Conservation (phyloP, 2,888 invertebrate species). For the Ypsolopha sequella region DNA sequence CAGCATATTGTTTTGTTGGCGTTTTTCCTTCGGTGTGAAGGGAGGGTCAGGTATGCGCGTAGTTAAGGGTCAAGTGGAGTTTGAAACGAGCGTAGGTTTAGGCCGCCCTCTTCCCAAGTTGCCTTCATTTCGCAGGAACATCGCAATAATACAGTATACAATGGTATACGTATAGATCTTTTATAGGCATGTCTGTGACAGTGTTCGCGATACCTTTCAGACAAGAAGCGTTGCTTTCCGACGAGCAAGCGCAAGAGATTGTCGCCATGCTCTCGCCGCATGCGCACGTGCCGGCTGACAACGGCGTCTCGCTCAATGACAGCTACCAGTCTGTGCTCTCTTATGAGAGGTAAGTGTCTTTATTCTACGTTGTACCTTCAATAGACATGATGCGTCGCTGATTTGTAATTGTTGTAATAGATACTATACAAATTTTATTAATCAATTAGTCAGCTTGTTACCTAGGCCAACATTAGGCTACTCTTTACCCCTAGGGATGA, state of each 20-base stretch:
- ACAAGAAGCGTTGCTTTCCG: constrained; percentile 85
- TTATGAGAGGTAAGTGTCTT: constrained; percentile 48
- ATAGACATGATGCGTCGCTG: no score
- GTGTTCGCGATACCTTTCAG: constrained; percentile 40
- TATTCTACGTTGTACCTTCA: neutral
- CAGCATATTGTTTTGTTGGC: no score
- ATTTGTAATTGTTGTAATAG: no score
- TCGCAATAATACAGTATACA: no score
- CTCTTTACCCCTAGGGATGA: neutral
- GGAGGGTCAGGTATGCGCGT: no score
- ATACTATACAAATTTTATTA: neutral
- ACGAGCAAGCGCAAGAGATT: constrained; percentile 92
- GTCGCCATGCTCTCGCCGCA: constrained; percentile 81
- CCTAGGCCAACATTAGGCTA: neutral
- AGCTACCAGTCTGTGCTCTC: constrained; percentile 70
- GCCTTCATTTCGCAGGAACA: no score
- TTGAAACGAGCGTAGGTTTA: no score
- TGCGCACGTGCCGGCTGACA: constrained; percentile 35
- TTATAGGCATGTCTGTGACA: no score
- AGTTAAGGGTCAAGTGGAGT: no score
- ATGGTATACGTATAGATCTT: no score
- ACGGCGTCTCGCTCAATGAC: constrained; percentile 67
- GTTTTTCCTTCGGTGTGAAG: no score
- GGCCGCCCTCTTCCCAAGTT: no score
- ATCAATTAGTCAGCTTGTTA: neutral